phyloP scores from a whole-genome alignment of 2,888 invertebrate genomes.

The Amphipyra berbera region DNA sequence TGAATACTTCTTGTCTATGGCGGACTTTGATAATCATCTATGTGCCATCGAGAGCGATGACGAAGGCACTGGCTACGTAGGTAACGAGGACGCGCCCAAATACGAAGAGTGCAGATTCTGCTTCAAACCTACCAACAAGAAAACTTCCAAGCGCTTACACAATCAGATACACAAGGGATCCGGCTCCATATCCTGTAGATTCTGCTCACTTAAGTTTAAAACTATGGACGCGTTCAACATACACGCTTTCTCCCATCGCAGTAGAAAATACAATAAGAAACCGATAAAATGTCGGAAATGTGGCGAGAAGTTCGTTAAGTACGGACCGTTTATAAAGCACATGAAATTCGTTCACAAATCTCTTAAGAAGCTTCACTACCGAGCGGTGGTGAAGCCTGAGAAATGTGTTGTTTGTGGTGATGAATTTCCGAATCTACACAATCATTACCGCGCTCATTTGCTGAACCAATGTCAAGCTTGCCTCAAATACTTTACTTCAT shows the following conservation, averaged over 20 bases:
- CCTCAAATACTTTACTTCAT: slow-evolving; percentile 82
- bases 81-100: slow-evolving; percentile 60
- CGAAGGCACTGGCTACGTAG: slow-evolving; percentile 65
- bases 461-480: slow-evolving; percentile 88
- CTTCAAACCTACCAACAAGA: slow-evolving; percentile 83
- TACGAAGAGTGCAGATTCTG: slow-evolving; percentile 86
- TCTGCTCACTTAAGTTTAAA: slow-evolving; percentile 85
- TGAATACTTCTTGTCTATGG: slow-evolving; percentile 83
- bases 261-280: slow-evolving; percentile 82
- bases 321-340: slow-evolving; percentile 85
- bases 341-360: slow-evolving; percentile 81
- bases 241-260: slow-evolving; percentile 86
- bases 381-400: slow-evolving; percentile 84
- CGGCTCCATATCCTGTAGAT: slow-evolving; percentile 85
- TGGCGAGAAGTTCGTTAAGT: slow-evolving; percentile 82
- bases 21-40: slow-evolving; percentile 82
- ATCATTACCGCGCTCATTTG: slow-evolving; percentile 90
- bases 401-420: slow-evolving; percentile 90
- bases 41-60: slow-evolving; percentile 85
- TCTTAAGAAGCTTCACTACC: slow-evolving; percentile 81
- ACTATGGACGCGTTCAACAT: slow-evolving; percentile 86
- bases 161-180: slow-evolving; percentile 80
- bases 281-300: slow-evolving; percentile 85
- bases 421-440: slow-evolving; percentile 90
- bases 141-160: slow-evolving; percentile 77